Evolutionary conservation across 2,797 vertebrate genomes (phyloP).

Genomic region (Halcyon leucocephala): DNA sequence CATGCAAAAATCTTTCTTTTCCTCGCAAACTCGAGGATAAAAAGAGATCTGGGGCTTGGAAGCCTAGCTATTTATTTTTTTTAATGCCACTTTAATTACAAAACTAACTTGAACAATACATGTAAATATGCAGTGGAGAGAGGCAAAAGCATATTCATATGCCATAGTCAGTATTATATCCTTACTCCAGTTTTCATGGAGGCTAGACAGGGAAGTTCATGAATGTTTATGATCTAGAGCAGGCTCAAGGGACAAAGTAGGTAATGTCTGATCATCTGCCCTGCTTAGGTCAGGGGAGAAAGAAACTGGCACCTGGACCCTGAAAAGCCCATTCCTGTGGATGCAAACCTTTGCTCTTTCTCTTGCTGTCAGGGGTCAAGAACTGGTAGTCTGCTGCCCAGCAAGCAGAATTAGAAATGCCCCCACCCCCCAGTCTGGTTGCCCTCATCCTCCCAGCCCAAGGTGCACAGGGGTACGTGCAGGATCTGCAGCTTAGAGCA

Average conservation of each 20-base stretch:
- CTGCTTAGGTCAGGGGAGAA: not conserved
- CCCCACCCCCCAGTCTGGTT: accelerated
- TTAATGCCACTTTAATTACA: not conserved
- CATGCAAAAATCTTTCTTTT: not conserved
- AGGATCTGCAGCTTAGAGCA: not conserved
- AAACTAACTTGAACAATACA: not conserved
- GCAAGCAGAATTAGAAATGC: not conserved
- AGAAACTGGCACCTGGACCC: not conserved
- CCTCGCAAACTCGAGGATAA: not conserved
- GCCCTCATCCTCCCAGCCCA: not conserved
- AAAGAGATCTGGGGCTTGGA: not conserved
- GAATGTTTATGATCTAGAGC: not conserved
- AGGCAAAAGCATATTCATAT: accelerated
- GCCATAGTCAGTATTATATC: not conserved
- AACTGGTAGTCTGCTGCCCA: not conserved
- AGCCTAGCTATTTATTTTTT: not conserved
- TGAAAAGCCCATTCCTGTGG: not conserved
- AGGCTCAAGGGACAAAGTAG: not conserved
- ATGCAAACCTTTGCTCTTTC: not conserved
- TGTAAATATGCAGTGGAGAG: not conserved
- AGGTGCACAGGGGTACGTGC: accelerated
- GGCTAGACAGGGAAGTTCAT: not conserved
- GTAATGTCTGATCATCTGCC: not conserved
- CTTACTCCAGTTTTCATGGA: not conserved
- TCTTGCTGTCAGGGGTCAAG: not conserved